Percentiles rank a stretch among this genome's conserved stretches.
These are phyloP conservation scores for Adoxophyes honmai DNA, from an alignment of 1,140 invertebrate species.

Conservation along the genomic window DNA sequence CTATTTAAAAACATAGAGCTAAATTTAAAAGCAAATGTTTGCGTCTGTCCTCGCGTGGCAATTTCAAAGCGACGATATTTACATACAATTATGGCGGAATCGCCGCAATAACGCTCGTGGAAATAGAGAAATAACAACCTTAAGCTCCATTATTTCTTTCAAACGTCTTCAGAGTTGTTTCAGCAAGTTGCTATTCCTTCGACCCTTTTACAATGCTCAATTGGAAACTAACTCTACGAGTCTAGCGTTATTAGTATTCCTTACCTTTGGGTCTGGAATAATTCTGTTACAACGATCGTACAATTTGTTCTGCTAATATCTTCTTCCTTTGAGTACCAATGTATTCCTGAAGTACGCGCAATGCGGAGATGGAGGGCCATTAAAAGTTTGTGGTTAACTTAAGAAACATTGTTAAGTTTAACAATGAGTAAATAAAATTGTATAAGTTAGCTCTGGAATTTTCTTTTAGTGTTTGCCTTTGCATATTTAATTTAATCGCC, in stretches of 20 bases:
- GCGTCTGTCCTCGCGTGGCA: not conserved
- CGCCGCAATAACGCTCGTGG: not conserved
- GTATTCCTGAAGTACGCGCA: not conserved
- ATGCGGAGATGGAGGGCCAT: conserved; percentile 10
- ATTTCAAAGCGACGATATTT: not conserved
- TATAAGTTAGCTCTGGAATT: not conserved
- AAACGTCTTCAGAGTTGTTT: no score
- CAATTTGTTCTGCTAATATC: not conserved
- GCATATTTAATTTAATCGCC: conserved; percentile 8
- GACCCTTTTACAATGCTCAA: no score
- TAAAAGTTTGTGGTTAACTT: conserved; percentile 12
- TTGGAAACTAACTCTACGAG: no score
- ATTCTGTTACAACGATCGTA: no score
- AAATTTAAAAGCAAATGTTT: not conserved
- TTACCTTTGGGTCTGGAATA: no score
- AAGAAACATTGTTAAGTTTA: conserved; percentile 13
- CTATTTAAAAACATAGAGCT: no score
- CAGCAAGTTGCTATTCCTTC: no score
- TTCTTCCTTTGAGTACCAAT: conserved; percentile 2
- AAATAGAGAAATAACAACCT: no score
- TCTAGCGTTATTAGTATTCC: no score
- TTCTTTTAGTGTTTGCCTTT: not conserved
- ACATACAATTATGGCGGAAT: not conserved
- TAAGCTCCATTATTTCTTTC: no score
- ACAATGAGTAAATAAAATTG: conserved; percentile 12